Conservation (phyloP, 2,113 vertebrate species). For the Tragelaphus imberbis region DNA sequence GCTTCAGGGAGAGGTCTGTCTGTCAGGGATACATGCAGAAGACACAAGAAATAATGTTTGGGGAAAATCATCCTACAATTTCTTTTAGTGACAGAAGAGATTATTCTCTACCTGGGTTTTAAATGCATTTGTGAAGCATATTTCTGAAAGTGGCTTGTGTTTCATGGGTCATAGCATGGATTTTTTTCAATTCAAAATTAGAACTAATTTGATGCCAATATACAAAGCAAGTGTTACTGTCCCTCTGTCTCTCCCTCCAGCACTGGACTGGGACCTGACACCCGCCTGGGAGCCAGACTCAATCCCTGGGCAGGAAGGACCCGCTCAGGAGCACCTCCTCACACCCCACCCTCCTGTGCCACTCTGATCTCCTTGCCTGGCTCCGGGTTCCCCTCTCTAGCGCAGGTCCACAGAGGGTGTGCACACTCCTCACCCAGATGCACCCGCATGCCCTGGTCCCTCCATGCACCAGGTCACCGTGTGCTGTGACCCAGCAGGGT, state of each 20-base stretch:
- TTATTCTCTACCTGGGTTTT: background rate
- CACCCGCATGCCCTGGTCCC: background rate
- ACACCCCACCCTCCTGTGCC: background rate
- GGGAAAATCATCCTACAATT: background rate
- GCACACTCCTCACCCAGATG: background rate
- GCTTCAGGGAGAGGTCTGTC: background rate
- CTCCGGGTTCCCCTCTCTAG: background rate
- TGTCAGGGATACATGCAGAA: background rate
- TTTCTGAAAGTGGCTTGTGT: background rate
- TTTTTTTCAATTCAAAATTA: background rate
- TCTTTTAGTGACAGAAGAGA: background rate
- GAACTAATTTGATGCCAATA: background rate
- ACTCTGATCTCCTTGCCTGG: background rate
- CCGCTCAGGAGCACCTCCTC: background rate
- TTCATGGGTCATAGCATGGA: background rate
- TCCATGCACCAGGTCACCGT: background rate
- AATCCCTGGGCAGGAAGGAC: background rate
- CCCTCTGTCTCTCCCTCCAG: background rate
- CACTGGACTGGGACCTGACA: background rate
- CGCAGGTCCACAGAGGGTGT: accelerated
- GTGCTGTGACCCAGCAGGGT: background rate
- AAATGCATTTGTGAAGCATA: background rate
- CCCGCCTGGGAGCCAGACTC: background rate
- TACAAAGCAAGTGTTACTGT: background rate
- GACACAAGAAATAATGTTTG: background rate